Percentiles rank a stretch among this genome's conserved stretches.
phyloP scores from a whole-genome alignment of 2,113 vertebrate species.

The Centrocercus urophasianus region DNA sequence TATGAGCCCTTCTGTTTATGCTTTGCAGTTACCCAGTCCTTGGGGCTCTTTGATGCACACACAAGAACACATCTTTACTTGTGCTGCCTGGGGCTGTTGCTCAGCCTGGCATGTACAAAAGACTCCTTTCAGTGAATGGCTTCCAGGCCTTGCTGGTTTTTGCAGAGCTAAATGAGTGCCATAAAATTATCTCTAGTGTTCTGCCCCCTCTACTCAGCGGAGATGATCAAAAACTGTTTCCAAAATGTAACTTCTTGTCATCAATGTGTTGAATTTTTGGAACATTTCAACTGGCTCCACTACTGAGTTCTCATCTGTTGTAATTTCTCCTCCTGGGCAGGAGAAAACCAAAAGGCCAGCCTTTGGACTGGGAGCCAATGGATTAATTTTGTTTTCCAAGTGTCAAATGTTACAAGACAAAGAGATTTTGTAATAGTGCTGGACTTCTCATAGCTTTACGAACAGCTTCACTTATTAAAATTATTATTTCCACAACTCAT shows the following conservation, averaged over 20 bases:
- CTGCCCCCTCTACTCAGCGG: background rate
- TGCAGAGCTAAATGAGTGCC: background rate
- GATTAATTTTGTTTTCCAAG: slow-evolving; percentile 37
- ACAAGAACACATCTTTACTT: background rate
- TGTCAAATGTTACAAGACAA: background rate
- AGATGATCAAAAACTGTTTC: background rate
- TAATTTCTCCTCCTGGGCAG: slow-evolving; percentile 21
- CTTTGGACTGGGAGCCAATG: slow-evolving; percentile 18
- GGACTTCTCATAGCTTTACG: background rate
- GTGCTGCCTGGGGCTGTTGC: background rate
- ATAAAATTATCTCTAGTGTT: background rate
- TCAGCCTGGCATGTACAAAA: background rate
- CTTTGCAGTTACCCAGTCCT: background rate
- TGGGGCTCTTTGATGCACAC: background rate
- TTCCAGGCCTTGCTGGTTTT: background rate
- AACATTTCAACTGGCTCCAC: slow-evolving; percentile 1
- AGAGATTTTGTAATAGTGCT: slow-evolving; percentile 25
- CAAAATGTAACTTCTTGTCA: background rate
- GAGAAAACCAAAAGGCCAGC: background rate
- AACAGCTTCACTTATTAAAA: slow-evolving; percentile 67
- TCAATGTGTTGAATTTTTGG: background rate
- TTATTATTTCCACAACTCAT: slow-evolving; percentile 65
- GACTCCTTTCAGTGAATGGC: background rate
- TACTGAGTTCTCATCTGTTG: slow-evolving; percentile 45
- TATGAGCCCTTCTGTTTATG: background rate